phyloP scores from a whole-genome alignment of 2,113 vertebrate genomes.

The Gallinago media region DNA sequence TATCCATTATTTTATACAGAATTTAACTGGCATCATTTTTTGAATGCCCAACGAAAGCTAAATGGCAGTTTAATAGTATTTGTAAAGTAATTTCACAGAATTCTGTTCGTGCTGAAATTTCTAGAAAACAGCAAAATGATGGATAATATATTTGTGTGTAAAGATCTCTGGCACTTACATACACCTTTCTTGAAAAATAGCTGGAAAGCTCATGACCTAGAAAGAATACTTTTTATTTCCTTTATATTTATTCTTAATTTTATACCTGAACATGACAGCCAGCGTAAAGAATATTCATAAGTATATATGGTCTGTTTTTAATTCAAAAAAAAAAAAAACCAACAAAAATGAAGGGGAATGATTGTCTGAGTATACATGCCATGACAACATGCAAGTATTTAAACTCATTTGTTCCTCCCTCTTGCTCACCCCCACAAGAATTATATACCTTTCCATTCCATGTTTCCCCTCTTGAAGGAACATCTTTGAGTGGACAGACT shows the following conservation, averaged over 20 bases:
- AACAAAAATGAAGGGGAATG: too few species aligned
- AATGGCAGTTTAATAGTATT: neutral
- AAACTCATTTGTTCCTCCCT: neutral
- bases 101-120: neutral
- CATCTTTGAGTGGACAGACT: neutral
- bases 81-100: neutral
- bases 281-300: neutral
- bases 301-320: neutral
- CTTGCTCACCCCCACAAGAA: neutral
- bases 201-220: neutral
- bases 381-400: neutral
- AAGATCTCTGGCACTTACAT: neutral
- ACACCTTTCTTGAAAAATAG: neutral
- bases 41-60: neutral
- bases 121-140: neutral
- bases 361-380: accelerated
- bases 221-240: neutral
- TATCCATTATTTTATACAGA: neutral
- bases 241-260: neutral
- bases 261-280: neutral
- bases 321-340: too few species aligned
- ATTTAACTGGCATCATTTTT: neutral
- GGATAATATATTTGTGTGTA: neutral
- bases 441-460: neutral
- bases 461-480: neutral